phyloP scores from a whole-genome alignment of 2,888 invertebrate species.

The Drosophila cognata region DNA sequence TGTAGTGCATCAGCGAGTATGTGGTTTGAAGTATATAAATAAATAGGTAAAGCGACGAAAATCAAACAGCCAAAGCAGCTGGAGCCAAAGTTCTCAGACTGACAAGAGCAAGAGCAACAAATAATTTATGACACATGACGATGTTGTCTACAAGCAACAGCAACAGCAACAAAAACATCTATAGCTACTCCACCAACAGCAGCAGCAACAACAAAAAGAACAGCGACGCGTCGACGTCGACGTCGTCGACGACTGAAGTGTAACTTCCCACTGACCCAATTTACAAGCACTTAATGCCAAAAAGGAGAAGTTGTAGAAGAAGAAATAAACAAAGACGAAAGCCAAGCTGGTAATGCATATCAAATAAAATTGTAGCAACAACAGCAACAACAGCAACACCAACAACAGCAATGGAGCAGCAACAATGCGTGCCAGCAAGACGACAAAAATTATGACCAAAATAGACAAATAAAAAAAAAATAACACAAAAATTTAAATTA shows the following conservation, averaged over 20 bases:
- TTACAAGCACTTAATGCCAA: conserved; percentile 82
- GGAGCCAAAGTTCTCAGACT: conserved; percentile 66
- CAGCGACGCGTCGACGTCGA: conserved; percentile 6
- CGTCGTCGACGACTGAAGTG: conserved; percentile 70
- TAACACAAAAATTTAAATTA: conserved; percentile 76
- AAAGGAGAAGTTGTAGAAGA: conserved; percentile 81
- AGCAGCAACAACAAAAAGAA: conserved; percentile 15
- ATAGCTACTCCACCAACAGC: conserved; percentile 35
- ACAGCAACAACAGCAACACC: conserved; percentile 38
- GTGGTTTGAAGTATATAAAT: conserved; percentile 60
- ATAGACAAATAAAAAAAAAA: conserved; percentile 64
- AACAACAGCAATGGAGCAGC: conserved; percentile 58
- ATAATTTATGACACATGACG: conserved; percentile 78
- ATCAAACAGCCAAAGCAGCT: conserved; percentile 39
- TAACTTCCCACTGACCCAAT: conserved; percentile 83
- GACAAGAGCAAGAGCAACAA: conserved; percentile 50
- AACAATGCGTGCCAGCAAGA: conserved; percentile 72
- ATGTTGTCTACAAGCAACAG: conserved; percentile 37
- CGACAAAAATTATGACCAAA: conserved; percentile 82
- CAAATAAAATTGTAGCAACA: conserved; percentile 77
- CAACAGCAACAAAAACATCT: conserved; percentile 25
- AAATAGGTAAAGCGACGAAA: conserved; percentile 53
- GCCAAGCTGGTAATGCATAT: conserved; percentile 80
- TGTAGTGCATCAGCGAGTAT: conserved; percentile 30
- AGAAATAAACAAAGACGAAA: conserved; percentile 81